phyloP scores from a whole-genome alignment of 2,113 vertebrate species.

The Myiozetetes cayanensis region DNA sequence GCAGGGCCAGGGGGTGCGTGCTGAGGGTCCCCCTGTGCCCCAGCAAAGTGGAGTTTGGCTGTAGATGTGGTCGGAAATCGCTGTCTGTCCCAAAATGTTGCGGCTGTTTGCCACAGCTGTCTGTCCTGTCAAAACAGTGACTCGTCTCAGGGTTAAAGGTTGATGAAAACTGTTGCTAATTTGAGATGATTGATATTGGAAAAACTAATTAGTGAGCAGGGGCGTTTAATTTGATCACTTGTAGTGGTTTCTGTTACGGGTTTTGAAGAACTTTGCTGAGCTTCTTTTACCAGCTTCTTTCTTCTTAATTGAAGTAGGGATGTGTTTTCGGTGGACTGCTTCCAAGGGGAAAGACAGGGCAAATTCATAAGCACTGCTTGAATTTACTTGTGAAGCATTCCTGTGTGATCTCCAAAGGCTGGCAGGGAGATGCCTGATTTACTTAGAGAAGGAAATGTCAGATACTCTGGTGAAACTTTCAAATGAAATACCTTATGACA shows the following conservation, averaged over 20 bases:
- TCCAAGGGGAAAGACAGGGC: not conserved
- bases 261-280: constrained; percentile 33
- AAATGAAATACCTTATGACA: not conserved
- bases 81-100: constrained; percentile 73
- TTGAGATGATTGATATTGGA: constrained; percentile 65
- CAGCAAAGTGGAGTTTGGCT: constrained; percentile 23
- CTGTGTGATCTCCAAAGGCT: not conserved
- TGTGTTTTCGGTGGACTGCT: constrained; percentile 2
- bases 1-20: not conserved
- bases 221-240: constrained; percentile 48
- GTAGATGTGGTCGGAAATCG: constrained; percentile 56
- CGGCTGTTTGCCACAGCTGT: constrained; percentile 56
- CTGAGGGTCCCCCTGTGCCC: not conserved
- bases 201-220: constrained; percentile 73
- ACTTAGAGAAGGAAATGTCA: not conserved
- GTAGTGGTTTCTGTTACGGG: constrained; percentile 33
- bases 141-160: constrained; percentile 66
- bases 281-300: not conserved
- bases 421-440: not conserved
- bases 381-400: not conserved
- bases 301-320: not conserved
- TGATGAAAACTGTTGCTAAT: constrained; percentile 68
- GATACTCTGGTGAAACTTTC: not conserved
- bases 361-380: not conserved
- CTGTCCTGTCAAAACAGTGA: constrained; percentile 71